Base-by-base conservation (phyloP, 1,140 invertebrate species). In the Ceratitis capitata region DNA sequence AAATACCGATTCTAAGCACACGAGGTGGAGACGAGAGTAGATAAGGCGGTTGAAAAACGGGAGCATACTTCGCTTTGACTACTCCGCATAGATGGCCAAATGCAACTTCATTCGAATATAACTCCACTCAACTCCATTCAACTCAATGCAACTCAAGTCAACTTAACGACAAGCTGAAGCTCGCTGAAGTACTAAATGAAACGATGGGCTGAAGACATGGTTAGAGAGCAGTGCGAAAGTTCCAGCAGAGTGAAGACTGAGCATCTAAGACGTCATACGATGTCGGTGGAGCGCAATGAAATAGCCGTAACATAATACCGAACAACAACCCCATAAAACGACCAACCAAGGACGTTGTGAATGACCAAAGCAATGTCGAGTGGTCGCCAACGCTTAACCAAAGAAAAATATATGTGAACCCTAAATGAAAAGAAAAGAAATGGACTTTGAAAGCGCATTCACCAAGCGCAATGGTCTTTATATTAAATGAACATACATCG, bases 291-390 rank as follows among this genome's bases (percentile, higher is more conserved):
- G 35, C 1, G 61, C 26, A 16, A 16, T n/a, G 29, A n/a, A 32
- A 16, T 39, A 2, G n/a, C n/a, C n/a, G 61, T 39, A 35, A 16
- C 32, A 39, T 39, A 69, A 69, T 69, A 69, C 61, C 61, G 39
- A 29, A 69, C 61, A 69, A 69, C 61, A 69, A 29, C 32, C n/a
- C 32, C 32, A 39, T 69, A 32, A 69, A 69, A 69, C 61, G 61
- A 69, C 61, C 61, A 32, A 69, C 61, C 61, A 32, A n/a, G 32
- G 19, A 69, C 61, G 61, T 69, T 29, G 61, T 69, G 61, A 69
- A 69, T 69, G 61, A 69, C 61, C 61, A 69, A 69, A 69, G 61
- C 61, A 35, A 32, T 69, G 61, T 69, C 61, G 61, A 69, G 61
- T 69, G 61, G 61, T 69, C 35, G 61, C 32, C 29, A 35, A 16